Percentiles rank a stretch among this genome's conserved stretches.
Conservation (phyloP, 23 tunicate genomes). For the Halocynthia aurantium region DNA sequence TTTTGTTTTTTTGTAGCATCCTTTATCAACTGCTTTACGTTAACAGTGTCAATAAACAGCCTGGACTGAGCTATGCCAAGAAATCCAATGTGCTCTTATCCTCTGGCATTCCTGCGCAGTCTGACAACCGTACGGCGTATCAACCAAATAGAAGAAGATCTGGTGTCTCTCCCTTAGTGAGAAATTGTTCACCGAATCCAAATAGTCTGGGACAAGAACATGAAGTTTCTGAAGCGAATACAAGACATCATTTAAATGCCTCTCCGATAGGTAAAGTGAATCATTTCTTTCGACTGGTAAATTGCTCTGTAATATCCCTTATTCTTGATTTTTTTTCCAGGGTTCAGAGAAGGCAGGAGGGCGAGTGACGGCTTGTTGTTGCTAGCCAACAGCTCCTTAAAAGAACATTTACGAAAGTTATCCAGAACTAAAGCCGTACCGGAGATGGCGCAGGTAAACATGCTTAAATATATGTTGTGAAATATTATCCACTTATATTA, state of each 20-base stretch:
- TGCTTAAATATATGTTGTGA: too few relatives aligned
- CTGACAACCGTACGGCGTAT: slow-evolving; percentile 12
- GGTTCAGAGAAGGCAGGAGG: slow-evolving; percentile 78
- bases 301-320: not conserved
- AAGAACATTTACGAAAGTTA: slow-evolving; percentile 67
- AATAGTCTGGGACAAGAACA: not conserved
- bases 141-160: slow-evolving; percentile 1
- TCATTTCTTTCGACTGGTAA: not conserved
- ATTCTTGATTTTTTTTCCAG: slow-evolving; percentile 18
- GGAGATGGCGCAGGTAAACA: slow-evolving; percentile 51
- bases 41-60: too few relatives aligned
- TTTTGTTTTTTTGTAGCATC: too few relatives aligned
- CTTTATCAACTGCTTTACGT: too few relatives aligned
- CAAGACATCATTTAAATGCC: slow-evolving; percentile 62
- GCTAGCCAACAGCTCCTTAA: slow-evolving; percentile 44
- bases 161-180: not conserved
- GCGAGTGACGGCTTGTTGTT: slow-evolving; percentile 87
- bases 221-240: slow-evolving; percentile 1
- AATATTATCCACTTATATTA: too few relatives aligned
- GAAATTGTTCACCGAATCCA: too few relatives aligned
- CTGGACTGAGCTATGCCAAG: too few relatives aligned
- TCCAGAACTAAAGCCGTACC: slow-evolving; percentile 57
- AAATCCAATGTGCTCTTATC: too few relatives aligned
- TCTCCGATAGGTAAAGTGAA: slow-evolving; percentile 68
- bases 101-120: not conserved